Conservation (phyloP, 1,140 invertebrate species). For the Neuroterus valhalla region DNA sequence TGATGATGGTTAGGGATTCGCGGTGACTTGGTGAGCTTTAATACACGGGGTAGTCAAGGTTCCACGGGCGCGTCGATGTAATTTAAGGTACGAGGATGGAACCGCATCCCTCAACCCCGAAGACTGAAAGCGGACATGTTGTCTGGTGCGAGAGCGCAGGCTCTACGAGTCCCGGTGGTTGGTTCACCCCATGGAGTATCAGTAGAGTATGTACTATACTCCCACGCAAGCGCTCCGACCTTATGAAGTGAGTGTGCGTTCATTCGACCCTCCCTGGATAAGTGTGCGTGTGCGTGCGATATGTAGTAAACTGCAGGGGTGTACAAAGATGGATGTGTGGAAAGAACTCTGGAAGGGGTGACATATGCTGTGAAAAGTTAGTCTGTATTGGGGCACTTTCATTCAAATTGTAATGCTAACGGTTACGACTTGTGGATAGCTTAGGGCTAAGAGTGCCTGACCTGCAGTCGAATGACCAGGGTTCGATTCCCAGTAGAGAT, state of each 20-base stretch:
- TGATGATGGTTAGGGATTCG: not conserved
- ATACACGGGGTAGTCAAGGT: constrained; percentile 4
- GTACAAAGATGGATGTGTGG: not conserved
- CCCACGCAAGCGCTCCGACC: constrained; percentile 16
- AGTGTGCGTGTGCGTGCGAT: constrained; percentile 7
- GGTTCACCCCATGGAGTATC: constrained; percentile 7
- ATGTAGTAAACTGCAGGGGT: constrained; percentile 15
- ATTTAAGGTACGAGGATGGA: constrained; percentile 27
- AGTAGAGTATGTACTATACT: constrained; percentile 1
- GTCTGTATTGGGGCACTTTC: too few species aligned
- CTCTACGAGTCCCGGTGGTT: not conserved
- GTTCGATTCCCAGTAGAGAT: too few species aligned
- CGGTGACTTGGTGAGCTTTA: too few species aligned
- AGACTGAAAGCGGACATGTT: constrained; percentile 26
- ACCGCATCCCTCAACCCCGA: constrained; percentile 24
- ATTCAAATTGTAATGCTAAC: too few species aligned
- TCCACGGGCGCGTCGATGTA: constrained; percentile 22
- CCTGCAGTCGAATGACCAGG: too few species aligned
- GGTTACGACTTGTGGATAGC: too few species aligned
- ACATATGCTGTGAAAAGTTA: too few species aligned
- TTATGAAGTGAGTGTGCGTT: not conserved
- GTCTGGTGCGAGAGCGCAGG: constrained; percentile 7
- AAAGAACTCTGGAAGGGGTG: not conserved
- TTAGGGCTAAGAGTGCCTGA: too few species aligned
- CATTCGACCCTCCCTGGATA: constrained; percentile 23